These are phyloP conservation scores for Synaphobranchus kaupii DNA, from an alignment of 2,797 vertebrate genomes.

Conservation along the genomic window DNA sequence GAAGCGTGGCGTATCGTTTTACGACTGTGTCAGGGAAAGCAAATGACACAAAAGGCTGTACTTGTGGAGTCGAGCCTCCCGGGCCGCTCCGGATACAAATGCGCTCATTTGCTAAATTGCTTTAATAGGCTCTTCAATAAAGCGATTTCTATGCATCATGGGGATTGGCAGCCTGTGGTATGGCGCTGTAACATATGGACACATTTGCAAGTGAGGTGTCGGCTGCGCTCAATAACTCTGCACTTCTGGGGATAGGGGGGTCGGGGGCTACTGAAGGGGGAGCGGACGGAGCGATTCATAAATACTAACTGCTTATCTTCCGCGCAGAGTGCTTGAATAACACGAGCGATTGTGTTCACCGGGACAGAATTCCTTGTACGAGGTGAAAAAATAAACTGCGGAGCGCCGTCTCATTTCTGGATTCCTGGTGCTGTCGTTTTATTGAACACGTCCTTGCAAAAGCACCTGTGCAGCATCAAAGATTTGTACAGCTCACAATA, in stretches of 20 bases:
- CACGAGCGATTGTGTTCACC: neutral
- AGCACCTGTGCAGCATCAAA: neutral
- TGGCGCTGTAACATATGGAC: neutral
- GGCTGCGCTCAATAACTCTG: neutral
- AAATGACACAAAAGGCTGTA: neutral
- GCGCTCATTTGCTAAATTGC: constrained; percentile 67
- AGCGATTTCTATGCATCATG: neutral
- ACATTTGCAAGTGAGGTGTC: neutral
- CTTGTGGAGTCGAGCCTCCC: constrained; percentile 6
- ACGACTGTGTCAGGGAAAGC: neutral
- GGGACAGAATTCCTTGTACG: neutral
- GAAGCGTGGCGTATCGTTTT: neutral
- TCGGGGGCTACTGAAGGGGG: no score
- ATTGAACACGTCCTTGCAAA: neutral
- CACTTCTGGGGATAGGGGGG: neutral
- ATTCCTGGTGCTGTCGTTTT: neutral
- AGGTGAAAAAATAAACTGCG: neutral
- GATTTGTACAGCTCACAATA: neutral
- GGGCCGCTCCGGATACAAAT: constrained; percentile 42
- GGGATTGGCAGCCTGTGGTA: neutral
- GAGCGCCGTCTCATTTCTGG: neutral
- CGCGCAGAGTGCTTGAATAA: neutral
- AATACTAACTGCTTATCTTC: neutral
- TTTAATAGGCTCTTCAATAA: constrained; percentile 64
- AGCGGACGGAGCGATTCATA: neutral